Base-by-base conservation (phyloP, 2,797 vertebrate genomes). In the Spondyliosoma cantharus region DNA sequence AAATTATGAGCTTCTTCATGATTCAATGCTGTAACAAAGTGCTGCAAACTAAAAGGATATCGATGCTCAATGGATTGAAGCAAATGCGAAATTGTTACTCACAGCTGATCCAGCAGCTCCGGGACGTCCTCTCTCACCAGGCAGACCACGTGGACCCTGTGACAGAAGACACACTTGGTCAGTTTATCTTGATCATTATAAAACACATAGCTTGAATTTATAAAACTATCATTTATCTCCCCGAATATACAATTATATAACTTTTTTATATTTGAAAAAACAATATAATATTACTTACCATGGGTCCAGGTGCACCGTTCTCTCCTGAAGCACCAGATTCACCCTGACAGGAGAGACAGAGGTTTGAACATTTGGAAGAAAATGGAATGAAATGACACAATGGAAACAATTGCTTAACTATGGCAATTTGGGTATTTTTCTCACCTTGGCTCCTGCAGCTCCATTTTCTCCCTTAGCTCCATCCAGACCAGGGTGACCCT, bases 401-500 rank as follows among this genome's bases (percentile, higher is more conserved):
- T 27, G 2, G 8, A 22, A 63, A 22, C 5, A 32, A 32, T 6
- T 16, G 14, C 15, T 14, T 0, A 63, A 46, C 16, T 13, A 54
- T 13, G 20, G 13, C 50, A 43, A 77, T 49, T 2, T 49, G 15
- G 1, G 19, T 14, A 15, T 45, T 15, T 49, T 4, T 14, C 27
- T 72, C 76, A 97, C 98, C 96, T 99, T 98, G 72, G 96, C 96
- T 86, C 98, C 97, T 0, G 97, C 96, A 37, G 97, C 96, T 61
- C 97, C 98, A 0, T 79, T 92, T 85, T 98, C 97, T 93, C 98
- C 98, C 86, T 98, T 98, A 62, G 96, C 89, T 42, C 98, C 97
- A 62, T 98, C 98, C 67, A 99, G 90, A 74, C 98, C 98, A 58
- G 97, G 93, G 83, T 98, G 97, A 73, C 98, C 98, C 97, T 99